Evolutionary conservation across 2,888 invertebrate genomes (phyloP).

Genomic region (Archips crataeganus): DNA sequence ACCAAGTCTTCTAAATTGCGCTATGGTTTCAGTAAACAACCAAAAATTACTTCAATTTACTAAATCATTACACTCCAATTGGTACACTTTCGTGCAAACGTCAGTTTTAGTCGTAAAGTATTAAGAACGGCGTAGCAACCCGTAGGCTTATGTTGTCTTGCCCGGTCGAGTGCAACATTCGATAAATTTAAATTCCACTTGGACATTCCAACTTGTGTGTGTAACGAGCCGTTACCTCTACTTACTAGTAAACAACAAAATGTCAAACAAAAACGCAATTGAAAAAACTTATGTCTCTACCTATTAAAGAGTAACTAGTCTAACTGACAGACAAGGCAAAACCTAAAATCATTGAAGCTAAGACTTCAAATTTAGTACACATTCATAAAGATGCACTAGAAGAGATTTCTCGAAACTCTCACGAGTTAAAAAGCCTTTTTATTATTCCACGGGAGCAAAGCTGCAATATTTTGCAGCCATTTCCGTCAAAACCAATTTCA

Average conservation of each 20-base stretch:
- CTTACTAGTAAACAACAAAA: background rate
- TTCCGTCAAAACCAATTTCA: too few relatives aligned
- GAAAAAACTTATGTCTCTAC: too few relatives aligned
- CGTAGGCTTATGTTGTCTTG: slow-evolving; percentile 15
- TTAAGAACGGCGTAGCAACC: slow-evolving; percentile 7
- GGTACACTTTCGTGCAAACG: slow-evolving; percentile 9
- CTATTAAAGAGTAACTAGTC: too few relatives aligned
- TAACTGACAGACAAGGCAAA: too few relatives aligned
- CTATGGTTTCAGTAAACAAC: background rate
- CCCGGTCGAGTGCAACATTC: slow-evolving; percentile 11
- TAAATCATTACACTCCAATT: slow-evolving; percentile 9
- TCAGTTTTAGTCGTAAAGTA: slow-evolving; percentile 1
- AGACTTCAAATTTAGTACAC: too few relatives aligned
- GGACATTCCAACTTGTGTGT: slow-evolving; percentile 24
- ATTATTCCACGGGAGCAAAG: too few relatives aligned
- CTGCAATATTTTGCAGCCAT: too few relatives aligned
- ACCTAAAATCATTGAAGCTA: too few relatives aligned
- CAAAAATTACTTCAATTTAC: slow-evolving; percentile 1
- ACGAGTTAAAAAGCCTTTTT: background rate
- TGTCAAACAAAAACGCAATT: too few relatives aligned
- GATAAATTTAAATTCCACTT: slow-evolving; percentile 35
- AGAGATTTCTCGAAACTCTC: too few relatives aligned
- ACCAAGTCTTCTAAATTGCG: background rate
- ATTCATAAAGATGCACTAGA: too few relatives aligned
- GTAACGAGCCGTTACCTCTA: background rate